Evolutionary conservation across 2,797 vertebrate genomes (phyloP), one percentile per base, ranked within the genome.

Genomic region (Rhodeus uyekii): DNA sequence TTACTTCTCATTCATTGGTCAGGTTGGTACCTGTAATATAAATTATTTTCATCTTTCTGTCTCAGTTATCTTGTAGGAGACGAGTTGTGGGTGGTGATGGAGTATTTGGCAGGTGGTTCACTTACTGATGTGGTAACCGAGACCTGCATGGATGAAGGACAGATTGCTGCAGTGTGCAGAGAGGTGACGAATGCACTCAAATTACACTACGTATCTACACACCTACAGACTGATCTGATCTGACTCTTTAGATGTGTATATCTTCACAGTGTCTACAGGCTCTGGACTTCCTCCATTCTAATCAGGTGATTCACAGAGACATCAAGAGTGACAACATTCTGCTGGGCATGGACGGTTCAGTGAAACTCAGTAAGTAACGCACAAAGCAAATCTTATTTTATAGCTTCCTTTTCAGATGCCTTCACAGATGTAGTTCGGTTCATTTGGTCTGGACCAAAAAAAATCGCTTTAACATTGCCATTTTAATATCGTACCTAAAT

Each of bases 271-370:
- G 98, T 95, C 96, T 99, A 88, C 98, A 99, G 94, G 98, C 97
- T 10, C 90, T 99, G 92, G 98, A 99, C 93, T 99, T 99, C 92
- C 95, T 99, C 55, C 98, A 99, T 91, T 98, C 97, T 88, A 99
- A 98, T 90, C 97, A 99, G 90, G 97, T 99, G 89, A 99, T 99
- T 91, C 98, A 99, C 83, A 95, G 98, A 96, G 98, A 99, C 88
- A 99, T 99, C 91, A 99, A 99, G 91, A 99, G 98, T 50, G 97
- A 98, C 93, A 99, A 99, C 91, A 99, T 99, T 92, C 96, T 99
- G 65, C 93, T 99, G 63, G 97, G 98, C 27, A 98, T 99, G 98
- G 98, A 99, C 0, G 98, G 98, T 89, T 98, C 98, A 58, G 98
- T 99, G 87, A 99, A 99, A 92, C 91, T 99, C 87, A 98, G 98